These are phyloP conservation scores for Anastrepha ludens DNA, from an alignment of 1,140 invertebrate genomes.

Conservation along the genomic window DNA sequence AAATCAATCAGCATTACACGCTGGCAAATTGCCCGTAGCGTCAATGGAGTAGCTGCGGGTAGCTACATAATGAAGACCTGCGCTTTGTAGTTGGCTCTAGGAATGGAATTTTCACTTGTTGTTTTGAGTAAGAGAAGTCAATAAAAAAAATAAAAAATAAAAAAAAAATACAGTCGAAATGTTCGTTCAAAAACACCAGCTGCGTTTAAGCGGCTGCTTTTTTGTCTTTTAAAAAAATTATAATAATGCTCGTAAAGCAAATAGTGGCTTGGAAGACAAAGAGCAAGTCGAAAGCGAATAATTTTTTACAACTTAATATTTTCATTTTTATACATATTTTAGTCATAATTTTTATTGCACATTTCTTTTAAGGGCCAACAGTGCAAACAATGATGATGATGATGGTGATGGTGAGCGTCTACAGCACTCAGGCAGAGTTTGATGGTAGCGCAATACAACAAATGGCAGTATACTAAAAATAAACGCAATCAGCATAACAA, in stretches of 20 bases:
- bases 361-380: background rate
- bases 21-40: constrained; percentile 38
- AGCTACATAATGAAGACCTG: background rate
- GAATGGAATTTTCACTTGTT: background rate
- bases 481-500: constrained; percentile 34
- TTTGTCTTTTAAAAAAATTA: background rate
- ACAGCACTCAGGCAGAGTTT: background rate
- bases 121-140: background rate
- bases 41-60: background rate
- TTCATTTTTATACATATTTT: constrained; percentile 26
- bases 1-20: constrained; percentile 41
- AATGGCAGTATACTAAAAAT: background rate
- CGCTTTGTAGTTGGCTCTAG: background rate
- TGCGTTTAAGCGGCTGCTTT: background rate
- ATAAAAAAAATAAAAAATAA: constrained; percentile 19
- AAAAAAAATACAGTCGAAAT: background rate
- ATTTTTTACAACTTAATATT: constrained; percentile 46
- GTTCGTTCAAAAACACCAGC: constrained; percentile 2
- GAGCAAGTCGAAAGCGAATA: background rate
- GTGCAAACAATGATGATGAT: background rate
- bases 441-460: background rate
- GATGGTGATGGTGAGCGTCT: background rate
- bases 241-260: background rate
- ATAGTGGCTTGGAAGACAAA: background rate
- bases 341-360: constrained; percentile 26